These are phyloP conservation scores for Heteractis magnifica DNA, from an alignment of 92 coral and sea anemone genomes.

Conservation along the genomic window DNA sequence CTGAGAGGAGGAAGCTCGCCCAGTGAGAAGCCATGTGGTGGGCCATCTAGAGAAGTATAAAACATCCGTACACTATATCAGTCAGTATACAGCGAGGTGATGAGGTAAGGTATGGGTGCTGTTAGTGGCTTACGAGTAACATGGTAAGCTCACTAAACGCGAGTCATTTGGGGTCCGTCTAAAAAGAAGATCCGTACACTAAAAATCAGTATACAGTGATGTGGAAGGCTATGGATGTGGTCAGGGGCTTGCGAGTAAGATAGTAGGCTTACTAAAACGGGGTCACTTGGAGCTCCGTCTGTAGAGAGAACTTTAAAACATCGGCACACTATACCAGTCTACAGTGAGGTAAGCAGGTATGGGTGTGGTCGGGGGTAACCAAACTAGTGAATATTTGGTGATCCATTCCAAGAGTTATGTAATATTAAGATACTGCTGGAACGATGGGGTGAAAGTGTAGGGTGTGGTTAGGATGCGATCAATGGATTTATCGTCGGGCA, in stretches of 20 bases:
- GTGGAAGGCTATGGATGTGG: too few relatives aligned
- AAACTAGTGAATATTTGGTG: too few relatives aligned
- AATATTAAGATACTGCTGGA: too few relatives aligned
- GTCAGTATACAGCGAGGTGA: neutral
- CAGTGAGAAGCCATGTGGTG: conserved; percentile 37
- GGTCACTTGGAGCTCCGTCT: conserved; percentile 42
- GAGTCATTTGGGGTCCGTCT: too few relatives aligned
- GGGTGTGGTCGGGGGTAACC: neutral
- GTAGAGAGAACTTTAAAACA: neutral
- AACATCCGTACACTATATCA: neutral
- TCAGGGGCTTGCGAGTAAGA: too few relatives aligned
- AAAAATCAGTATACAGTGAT: too few relatives aligned
- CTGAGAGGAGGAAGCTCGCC: conserved; percentile 35
- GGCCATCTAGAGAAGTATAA: conserved; percentile 9
- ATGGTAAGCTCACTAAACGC: too few relatives aligned
- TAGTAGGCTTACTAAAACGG: neutral
- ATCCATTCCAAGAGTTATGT: too few relatives aligned
- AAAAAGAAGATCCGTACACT: too few relatives aligned
- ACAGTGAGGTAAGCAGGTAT: neutral
- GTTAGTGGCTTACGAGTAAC: neutral
- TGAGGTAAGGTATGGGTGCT: neutral
- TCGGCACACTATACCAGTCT: neutral
- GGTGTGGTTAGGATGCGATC: too few relatives aligned
- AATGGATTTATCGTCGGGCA: too few relatives aligned
- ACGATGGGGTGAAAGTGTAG: too few relatives aligned